Conservation (phyloP, 2,797 vertebrate species). For the Pseudochirops cupreus region DNA sequence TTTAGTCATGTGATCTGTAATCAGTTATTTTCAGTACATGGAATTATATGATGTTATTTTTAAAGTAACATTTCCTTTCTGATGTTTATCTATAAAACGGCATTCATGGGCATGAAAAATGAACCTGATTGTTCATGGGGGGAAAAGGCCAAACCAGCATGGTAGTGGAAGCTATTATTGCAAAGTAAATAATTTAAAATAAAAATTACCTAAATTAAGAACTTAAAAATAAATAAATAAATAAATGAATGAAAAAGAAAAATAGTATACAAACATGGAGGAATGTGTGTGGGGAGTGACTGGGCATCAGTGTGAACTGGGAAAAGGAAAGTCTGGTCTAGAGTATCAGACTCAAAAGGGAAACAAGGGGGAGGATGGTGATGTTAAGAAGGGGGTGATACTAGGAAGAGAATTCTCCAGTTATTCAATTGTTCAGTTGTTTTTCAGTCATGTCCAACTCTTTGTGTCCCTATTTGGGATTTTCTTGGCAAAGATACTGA, state of each 20-base stretch:
- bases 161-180: not conserved
- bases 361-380: not conserved
- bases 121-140: not conserved
- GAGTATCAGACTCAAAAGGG: not conserved
- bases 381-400: not conserved
- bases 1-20: constrained; percentile 19
- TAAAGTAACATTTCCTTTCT: constrained; percentile 27
- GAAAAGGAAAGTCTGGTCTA: not conserved
- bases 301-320: not conserved
- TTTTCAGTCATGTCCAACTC: not conserved
- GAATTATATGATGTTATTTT: constrained; percentile 35
- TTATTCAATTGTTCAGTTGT: not conserved
- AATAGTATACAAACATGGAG: not conserved
- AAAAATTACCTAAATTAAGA: constrained; percentile 25
- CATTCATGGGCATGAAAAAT: not conserved
- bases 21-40: constrained; percentile 31
- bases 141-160: not conserved
- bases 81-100: constrained; percentile 57
- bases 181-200: not conserved
- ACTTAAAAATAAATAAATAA: constrained; percentile 1
- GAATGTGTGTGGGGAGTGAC: not conserved
- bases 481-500: not conserved
- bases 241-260: too few species aligned
- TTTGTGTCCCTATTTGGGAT: not conserved
- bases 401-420: not conserved